Conservation (phyloP, 2,113 vertebrate genomes). For the Siphamia tubifer region DNA sequence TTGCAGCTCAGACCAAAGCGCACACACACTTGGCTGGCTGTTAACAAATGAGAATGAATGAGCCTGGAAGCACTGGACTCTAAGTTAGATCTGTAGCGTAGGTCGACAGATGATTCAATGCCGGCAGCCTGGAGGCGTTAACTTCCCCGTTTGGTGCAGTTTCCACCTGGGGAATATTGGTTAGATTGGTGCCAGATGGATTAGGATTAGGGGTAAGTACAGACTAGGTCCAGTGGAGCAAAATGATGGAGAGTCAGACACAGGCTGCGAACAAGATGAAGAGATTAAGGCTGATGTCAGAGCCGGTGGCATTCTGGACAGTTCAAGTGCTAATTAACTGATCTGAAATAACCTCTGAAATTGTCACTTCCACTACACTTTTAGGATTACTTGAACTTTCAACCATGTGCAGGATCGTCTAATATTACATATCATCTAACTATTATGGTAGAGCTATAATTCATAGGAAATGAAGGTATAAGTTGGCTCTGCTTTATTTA, state of each 20-base stretch:
- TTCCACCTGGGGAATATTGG: slow-evolving; percentile 64
- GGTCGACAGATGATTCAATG: slow-evolving; percentile 34
- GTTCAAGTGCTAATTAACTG: slow-evolving; percentile 20
- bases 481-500: too few species aligned
- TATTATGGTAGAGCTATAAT: too few species aligned
- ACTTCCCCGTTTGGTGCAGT: slow-evolving; percentile 44
- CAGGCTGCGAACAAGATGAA: slow-evolving; percentile 58
- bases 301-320: slow-evolving; percentile 4
- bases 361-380: not conserved
- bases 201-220: slow-evolving; percentile 68
- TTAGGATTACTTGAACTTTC: not conserved
- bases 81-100: not conserved
- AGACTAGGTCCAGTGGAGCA: slow-evolving; percentile 38
- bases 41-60: not conserved
- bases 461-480: too few species aligned
- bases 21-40: not conserved
- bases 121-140: slow-evolving; percentile 42
- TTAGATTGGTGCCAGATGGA: slow-evolving; percentile 64
- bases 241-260: slow-evolving; percentile 34
- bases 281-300: slow-evolving; percentile 67
- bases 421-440: not conserved
- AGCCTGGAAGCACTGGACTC: not conserved
- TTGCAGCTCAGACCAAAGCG: not conserved
- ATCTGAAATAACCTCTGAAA: slow-evolving; percentile 14
- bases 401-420: not conserved